phyloP scores from a whole-genome alignment of 2,797 vertebrate species.

The Smutsia temminckii region DNA sequence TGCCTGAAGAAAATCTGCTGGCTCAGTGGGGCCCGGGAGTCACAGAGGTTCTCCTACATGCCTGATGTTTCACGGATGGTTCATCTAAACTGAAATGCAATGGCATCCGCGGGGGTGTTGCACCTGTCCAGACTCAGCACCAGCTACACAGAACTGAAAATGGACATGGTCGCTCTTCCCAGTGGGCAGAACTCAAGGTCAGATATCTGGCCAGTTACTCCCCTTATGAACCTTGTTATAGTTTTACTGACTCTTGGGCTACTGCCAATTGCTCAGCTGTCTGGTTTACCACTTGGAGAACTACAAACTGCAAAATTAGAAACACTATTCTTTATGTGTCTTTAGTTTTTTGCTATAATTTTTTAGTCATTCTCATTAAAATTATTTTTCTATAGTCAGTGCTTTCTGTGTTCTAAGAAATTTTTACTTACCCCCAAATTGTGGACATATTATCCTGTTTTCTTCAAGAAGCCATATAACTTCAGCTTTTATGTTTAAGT shows the following conservation, averaged over 20 bases:
- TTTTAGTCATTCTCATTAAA: neutral
- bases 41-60: neutral
- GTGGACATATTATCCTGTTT: neutral
- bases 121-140: neutral
- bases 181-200: neutral
- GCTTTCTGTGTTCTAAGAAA: neutral
- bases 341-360: neutral
- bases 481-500: neutral
- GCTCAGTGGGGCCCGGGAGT: neutral
- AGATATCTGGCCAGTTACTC: neutral
- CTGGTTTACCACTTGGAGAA: neutral
- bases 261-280: neutral
- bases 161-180: neutral
- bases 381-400: neutral
- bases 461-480: neutral
- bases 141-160: neutral
- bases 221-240: neutral
- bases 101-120: neutral
- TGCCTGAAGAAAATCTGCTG: neutral
- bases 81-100: neutral
- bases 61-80: neutral
- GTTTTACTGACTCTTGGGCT: neutral
- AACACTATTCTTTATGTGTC: neutral
- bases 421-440: neutral
- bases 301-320: neutral